Conservation (phyloP, 2,888 invertebrate species). For the Lomographa bimaculata region DNA sequence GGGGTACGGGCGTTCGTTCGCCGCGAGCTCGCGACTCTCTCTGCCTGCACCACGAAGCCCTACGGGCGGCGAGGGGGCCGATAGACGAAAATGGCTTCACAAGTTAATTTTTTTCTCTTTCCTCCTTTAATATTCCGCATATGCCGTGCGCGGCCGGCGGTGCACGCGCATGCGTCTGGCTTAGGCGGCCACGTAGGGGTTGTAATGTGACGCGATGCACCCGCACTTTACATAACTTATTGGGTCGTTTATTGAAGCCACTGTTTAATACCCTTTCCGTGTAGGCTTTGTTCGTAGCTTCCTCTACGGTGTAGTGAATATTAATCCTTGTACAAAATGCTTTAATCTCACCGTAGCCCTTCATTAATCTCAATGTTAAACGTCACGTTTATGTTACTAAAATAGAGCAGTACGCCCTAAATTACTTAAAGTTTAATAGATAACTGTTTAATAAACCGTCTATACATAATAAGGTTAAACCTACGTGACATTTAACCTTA, state of each 20-base stretch:
- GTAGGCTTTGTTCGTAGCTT: conserved; percentile 74
- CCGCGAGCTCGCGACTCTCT: conserved; percentile 66
- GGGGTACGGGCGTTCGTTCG: conserved; percentile 52
- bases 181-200: conserved; percentile 63
- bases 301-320: conserved; percentile 61
- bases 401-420: conserved; percentile 17
- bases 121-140: conserved; percentile 84
- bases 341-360: conserved; percentile 55
- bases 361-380: conserved; percentile 66
- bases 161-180: conserved; percentile 80
- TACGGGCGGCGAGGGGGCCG: conserved; percentile 73
- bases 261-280: conserved; percentile 78
- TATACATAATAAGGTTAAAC: too few species aligned
- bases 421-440: too few species aligned
- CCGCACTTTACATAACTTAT: conserved; percentile 82
- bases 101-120: conserved; percentile 84
- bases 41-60: conserved; percentile 69
- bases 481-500: too few species aligned
- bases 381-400: conserved; percentile 29
- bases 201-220: conserved; percentile 80
- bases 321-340: conserved; percentile 68
- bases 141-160: conserved; percentile 76
- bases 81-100: conserved; percentile 84
- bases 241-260: conserved; percentile 79
- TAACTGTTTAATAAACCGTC: too few species aligned